A percentile compares a stretch with the other conserved stretches of the same genome.
phyloP scores from a whole-genome alignment of 1,140 invertebrate genomes.

The Magallana angulata region DNA sequence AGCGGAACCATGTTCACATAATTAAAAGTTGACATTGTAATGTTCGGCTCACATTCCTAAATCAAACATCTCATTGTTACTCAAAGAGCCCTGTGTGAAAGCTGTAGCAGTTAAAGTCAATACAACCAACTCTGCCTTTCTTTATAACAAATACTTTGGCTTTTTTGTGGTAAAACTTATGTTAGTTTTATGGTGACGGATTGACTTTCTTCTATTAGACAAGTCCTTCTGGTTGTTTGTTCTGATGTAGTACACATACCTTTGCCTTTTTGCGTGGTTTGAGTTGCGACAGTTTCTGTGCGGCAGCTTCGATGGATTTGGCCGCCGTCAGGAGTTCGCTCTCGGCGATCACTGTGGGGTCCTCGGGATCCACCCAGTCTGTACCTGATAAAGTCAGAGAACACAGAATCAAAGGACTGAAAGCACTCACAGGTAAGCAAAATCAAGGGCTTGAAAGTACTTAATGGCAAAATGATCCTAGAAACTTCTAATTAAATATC shows the following conservation, averaged over 20 bases:
- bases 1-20: too few relatives aligned
- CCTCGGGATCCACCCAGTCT: slow-evolving; percentile 97
- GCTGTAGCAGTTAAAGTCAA: too few relatives aligned
- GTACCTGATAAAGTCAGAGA: slow-evolving; percentile 80
- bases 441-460: slow-evolving; percentile 28
- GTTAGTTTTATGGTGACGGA: neutral
- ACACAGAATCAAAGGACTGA: slow-evolving; percentile 47
- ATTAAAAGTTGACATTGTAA: too few relatives aligned
- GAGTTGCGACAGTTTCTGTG: slow-evolving; percentile 94
- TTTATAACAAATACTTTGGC: neutral
- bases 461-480: neutral
- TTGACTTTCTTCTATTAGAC: too few relatives aligned
- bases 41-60: too few relatives aligned
- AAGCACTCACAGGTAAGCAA: neutral
- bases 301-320: slow-evolving; percentile 98
- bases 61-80: too few relatives aligned
- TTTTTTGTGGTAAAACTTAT: neutral
- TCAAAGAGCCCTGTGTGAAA: too few relatives aligned
- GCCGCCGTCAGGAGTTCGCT: slow-evolving; percentile 98
- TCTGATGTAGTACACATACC: slow-evolving; percentile 60
- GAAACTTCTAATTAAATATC: too few relatives aligned
- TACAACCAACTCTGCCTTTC: too few relatives aligned
- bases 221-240: too few relatives aligned
- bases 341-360: slow-evolving; percentile 98
- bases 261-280: slow-evolving; percentile 85